These are phyloP conservation scores for Drosophila bunnanda DNA, from an alignment of 2,888 invertebrate genomes.

Conservation along the genomic window DNA sequence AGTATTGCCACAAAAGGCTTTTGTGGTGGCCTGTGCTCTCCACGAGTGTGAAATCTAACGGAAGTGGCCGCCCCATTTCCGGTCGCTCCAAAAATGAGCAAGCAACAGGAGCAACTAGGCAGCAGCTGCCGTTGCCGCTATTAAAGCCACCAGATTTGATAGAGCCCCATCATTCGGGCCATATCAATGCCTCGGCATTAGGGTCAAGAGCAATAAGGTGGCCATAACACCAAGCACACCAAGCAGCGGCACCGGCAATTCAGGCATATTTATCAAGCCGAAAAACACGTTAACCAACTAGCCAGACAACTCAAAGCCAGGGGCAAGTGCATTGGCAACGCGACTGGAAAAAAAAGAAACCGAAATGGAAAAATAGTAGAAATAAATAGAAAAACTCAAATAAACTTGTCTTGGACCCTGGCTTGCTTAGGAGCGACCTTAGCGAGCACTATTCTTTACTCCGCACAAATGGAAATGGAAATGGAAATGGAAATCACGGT, in stretches of 20 bases:
- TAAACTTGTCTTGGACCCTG: constrained; percentile 73
- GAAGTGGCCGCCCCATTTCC: constrained; percentile 70
- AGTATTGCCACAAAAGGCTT: no score
- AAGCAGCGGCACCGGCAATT: constrained; percentile 30
- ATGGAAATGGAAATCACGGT: constrained; percentile 76
- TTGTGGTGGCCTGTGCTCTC: constrained; percentile 7
- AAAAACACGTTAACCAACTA: constrained; percentile 56
- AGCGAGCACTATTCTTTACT: constrained; percentile 35
- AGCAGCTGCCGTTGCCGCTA: constrained; percentile 20
- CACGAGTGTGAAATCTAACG: constrained; percentile 67
- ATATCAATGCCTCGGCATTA: constrained; percentile 60
- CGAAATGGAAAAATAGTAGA: constrained; percentile 11
- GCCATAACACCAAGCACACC: constrained; percentile 26
- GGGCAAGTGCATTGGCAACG: constrained; percentile 75
- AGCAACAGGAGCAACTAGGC: constrained; percentile 36
- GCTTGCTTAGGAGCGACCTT: constrained; percentile 62
- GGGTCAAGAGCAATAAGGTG: constrained; percentile 70
- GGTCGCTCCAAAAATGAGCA: constrained; percentile 55
- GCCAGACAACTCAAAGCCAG: constrained; percentile 74
- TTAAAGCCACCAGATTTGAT: constrained; percentile 48
- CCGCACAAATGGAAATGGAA: constrained; percentile 68
- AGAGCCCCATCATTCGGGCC: constrained; percentile 25
- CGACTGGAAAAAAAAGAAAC: constrained; percentile 19
- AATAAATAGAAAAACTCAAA: constrained; percentile 23
- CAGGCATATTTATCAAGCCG: constrained; percentile 64